Conservation (phyloP, 2,888 invertebrate genomes). For the Lithophane semibrunnea region DNA sequence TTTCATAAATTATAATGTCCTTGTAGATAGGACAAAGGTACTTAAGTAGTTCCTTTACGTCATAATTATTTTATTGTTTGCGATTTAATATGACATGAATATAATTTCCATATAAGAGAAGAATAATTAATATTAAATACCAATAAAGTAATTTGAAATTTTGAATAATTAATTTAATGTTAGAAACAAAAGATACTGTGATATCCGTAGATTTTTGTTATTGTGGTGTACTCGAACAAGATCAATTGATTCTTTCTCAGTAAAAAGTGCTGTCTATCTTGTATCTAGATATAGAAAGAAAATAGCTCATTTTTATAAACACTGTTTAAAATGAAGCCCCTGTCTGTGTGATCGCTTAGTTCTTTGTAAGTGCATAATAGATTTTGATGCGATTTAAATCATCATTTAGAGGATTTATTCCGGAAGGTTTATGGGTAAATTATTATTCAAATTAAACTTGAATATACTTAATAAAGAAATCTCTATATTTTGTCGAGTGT, state of each 20-base stretch:
- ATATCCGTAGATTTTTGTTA: background rate
- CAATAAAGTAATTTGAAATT: constrained; percentile 17
- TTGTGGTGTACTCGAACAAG: background rate
- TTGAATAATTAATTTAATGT: background rate
- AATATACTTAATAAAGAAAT: background rate
- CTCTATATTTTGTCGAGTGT: background rate
- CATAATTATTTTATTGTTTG: constrained; percentile 39
- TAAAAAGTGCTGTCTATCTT: background rate
- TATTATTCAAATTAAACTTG: background rate
- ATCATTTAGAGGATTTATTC: background rate
- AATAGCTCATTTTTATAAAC: background rate
- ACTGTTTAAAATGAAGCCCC: background rate
- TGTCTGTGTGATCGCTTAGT: background rate
- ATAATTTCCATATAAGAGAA: constrained; percentile 13
- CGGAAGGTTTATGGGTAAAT: too few relatives aligned
- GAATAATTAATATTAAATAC: constrained; percentile 14
- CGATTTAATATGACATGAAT: constrained; percentile 14
- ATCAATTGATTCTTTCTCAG: background rate
- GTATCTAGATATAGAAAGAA: background rate
- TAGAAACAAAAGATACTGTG: background rate
- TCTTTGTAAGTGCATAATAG: background rate
- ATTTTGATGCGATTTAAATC: background rate
- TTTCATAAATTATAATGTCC: constrained; percentile 19
- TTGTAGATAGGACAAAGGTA: constrained; percentile 23
- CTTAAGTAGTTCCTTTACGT: constrained; percentile 16